Percentiles rank a stretch among this genome's conserved stretches.
phyloP scores from a whole-genome alignment of 2,888 invertebrate species.

The Lasioglossum calceatum region DNA sequence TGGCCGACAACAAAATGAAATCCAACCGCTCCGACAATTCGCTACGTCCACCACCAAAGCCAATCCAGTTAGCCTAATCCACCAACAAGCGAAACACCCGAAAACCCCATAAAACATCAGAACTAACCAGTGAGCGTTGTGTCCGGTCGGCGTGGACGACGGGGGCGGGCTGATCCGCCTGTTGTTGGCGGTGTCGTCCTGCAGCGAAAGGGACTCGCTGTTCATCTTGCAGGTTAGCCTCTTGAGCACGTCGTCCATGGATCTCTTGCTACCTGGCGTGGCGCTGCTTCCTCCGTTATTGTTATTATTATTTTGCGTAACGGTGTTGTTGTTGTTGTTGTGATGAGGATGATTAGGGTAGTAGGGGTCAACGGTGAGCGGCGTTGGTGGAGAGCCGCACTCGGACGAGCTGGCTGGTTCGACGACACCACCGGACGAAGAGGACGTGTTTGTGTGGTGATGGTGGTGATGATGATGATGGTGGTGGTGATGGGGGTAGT shows the following conservation, averaged over 20 bases:
- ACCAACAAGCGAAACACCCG: not conserved
- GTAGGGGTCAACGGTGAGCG: slow-evolving; percentile 88
- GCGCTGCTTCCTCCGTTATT: slow-evolving; percentile 87
- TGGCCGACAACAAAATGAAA: too few species aligned
- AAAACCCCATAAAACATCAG: not conserved
- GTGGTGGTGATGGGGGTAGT: slow-evolving; percentile 69
- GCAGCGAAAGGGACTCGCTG: slow-evolving; percentile 90
- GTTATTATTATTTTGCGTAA: slow-evolving; percentile 87
- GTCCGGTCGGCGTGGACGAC: slow-evolving; percentile 81
- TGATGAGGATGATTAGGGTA: slow-evolving; percentile 80
- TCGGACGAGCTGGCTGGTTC: slow-evolving; percentile 87
- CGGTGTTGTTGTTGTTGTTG: slow-evolving; percentile 87
- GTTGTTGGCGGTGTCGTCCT: slow-evolving; percentile 89
- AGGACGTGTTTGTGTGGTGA: slow-evolving; percentile 73
- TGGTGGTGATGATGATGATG: slow-evolving; percentile 76
- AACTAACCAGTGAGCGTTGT: slow-evolving; percentile 82
- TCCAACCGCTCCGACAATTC: too few species aligned
- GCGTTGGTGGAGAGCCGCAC: slow-evolving; percentile 90
- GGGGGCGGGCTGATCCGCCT: slow-evolving; percentile 88
- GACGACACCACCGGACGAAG: slow-evolving; percentile 70
- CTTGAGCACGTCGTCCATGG: slow-evolving; percentile 96
- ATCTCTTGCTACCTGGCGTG: slow-evolving; percentile 88
- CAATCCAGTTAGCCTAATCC: not conserved
- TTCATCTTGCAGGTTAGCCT: slow-evolving; percentile 94
- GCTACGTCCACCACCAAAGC: too few species aligned